Evolutionary conservation across 1,140 invertebrate genomes (phyloP).

Genomic region (Drosophila mauritiana): DNA sequence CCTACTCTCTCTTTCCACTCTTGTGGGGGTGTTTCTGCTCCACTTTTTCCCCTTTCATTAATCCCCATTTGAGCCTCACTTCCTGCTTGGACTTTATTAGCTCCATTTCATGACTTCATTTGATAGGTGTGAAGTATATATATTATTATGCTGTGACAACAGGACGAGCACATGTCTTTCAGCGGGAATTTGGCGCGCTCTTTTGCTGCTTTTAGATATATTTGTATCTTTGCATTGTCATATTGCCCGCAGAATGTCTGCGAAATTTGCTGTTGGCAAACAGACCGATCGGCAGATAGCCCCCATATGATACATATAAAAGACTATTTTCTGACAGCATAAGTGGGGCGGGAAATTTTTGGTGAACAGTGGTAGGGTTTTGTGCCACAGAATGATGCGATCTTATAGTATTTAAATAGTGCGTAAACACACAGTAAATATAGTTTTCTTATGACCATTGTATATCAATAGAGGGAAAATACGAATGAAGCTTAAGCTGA

Average conservation of each 20-base stretch:
- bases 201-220: not conserved
- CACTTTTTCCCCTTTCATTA: slow-evolving; percentile 19
- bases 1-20: not conserved
- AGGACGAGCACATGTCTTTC: slow-evolving; percentile 38
- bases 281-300: slow-evolving; percentile 38
- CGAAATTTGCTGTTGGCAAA: slow-evolving; percentile 62
- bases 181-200: slow-evolving; percentile 32
- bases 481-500: no score
- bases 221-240: slow-evolving; percentile 26
- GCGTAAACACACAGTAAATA: not conserved
- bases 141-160: slow-evolving; percentile 12
- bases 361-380: not conserved
- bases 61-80: slow-evolving; percentile 28
- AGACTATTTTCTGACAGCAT: slow-evolving; percentile 56
- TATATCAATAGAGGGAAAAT: no score
- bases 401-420: slow-evolving; percentile 6
- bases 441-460: no score
- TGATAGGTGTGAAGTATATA: slow-evolving; percentile 38
- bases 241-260: slow-evolving; percentile 43
- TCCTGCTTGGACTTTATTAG: slow-evolving; percentile 38
- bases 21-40: slow-evolving; percentile 4
- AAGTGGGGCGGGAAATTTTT: slow-evolving; percentile 44
- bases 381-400: not conserved
- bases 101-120: slow-evolving; percentile 27
- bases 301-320: slow-evolving; percentile 45